phyloP scores from a whole-genome alignment of 2,888 invertebrate species.

The Lasioglossum lativentre region DNA sequence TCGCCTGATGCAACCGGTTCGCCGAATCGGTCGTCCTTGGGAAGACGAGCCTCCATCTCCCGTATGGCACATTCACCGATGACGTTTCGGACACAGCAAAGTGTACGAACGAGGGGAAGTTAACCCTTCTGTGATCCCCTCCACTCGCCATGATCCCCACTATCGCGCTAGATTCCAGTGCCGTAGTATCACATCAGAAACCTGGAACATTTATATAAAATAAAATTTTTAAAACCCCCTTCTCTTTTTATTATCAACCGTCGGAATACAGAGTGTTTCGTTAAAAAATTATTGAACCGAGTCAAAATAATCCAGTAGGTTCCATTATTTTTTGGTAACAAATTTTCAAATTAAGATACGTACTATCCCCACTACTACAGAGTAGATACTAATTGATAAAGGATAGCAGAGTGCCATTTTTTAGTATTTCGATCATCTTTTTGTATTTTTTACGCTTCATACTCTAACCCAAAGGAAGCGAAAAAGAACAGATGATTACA shows the following conservation, averaged over 20 bases:
- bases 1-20: slow-evolving; percentile 54
- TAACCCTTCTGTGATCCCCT: slow-evolving; percentile 37
- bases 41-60: slow-evolving; percentile 76
- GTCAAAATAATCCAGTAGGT: not conserved
- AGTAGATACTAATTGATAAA: no score
- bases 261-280: not conserved
- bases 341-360: not conserved
- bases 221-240: not conserved
- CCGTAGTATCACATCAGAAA: not conserved
- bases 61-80: slow-evolving; percentile 67
- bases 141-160: slow-evolving; percentile 16
- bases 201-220: not conserved
- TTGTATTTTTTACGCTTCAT: not conserved
- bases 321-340: not conserved
- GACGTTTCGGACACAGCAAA: slow-evolving; percentile 42
- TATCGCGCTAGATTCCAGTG: slow-evolving; percentile 21
- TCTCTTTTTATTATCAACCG: not conserved
- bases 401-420: no score
- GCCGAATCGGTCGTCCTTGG: slow-evolving; percentile 74
- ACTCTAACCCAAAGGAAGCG: not conserved
- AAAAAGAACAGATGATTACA: not conserved
- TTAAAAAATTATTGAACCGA: not conserved
- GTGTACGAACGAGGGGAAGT: slow-evolving; percentile 40
- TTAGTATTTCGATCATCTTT: not conserved
- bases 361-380: no score